These are phyloP conservation scores for Lutraria lutraria DNA, from an alignment of 2,888 invertebrate genomes.

Conservation along the genomic window DNA sequence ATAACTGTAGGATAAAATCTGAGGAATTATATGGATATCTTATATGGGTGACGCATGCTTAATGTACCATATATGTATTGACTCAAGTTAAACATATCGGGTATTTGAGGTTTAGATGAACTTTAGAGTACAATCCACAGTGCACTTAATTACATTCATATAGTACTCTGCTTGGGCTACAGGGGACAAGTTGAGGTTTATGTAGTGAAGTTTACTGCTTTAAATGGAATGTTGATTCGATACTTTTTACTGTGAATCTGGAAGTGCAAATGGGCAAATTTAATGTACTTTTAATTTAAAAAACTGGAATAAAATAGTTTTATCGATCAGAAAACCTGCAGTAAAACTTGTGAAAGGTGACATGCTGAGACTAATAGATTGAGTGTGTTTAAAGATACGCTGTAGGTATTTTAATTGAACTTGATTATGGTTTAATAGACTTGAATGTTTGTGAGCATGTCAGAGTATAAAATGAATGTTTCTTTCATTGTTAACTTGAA, in stretches of 20 bases:
- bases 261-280: conserved; percentile 34
- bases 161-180: not conserved
- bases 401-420: conserved; percentile 3
- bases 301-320: conserved; percentile 8
- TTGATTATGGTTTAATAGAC: not conserved
- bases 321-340: not conserved
- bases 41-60: not conserved
- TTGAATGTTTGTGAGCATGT: conserved; percentile 26
- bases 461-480: not conserved
- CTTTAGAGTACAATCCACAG: not conserved
- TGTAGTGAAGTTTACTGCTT: conserved; percentile 31
- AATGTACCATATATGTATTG: conserved; percentile 9
- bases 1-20: not conserved
- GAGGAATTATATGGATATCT: not conserved
- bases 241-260: not conserved
- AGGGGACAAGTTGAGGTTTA: conserved; percentile 20
- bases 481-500: not conserved
- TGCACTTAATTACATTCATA: conserved; percentile 12
- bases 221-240: conserved; percentile 31
- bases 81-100: conserved; percentile 12
- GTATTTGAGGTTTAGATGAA: conserved; percentile 8
- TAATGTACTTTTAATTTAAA: conserved; percentile 42
- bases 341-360: not conserved
- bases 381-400: not conserved
- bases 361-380: conserved; percentile 9